Evolutionary conservation across 1,140 invertebrate genomes (phyloP), one percentile per base, ranked within the genome.

Genomic region (Papilio helenus): DNA sequence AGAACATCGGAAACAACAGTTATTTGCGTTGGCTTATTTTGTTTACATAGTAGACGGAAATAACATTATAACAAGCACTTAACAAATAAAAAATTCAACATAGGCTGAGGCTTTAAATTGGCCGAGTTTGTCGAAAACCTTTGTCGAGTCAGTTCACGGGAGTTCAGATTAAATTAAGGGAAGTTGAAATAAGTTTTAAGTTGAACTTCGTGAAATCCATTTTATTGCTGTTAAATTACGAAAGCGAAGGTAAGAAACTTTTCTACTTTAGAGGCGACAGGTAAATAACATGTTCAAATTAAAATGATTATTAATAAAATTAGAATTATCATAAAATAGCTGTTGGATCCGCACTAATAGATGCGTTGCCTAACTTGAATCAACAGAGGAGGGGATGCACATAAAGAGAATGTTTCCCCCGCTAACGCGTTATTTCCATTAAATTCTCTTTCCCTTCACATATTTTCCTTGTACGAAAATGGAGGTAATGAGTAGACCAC

Each of bases 161-260:
- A 68, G 61, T 68, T 68, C 61, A 68, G 61, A 68, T 68, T 68
- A 68, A 68, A 68, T 68, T 68, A 68, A 68, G 61, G 61, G 26
- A 68, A 68, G 61, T 68, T 68, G 29, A 68, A 68, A 68, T 29
- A 68, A 68, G 61, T 68, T 68, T 68, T 29, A 68, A 61, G 61
- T 29, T 68, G 26, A 29, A 68, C 61, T 29, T 12, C 61, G 61
- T 68, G 61, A 68, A 68, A 68, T 68, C 61, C 26, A 68, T 68
- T 68, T 68, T 29, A 68, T 68, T 68, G 61, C 12, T 68, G 61
- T 68, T 18, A 68, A 68, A 68, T 68, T 68, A 58, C 55, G 55
- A 68, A 68, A 29, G 61, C 18, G 61, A 68, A 68, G 26, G 26
- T 29, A 58, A 23, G 8, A 68, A 68, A 68, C 61, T 68, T 68